Conservation (phyloP, 2,888 invertebrate species). For the Plebejus argus region DNA sequence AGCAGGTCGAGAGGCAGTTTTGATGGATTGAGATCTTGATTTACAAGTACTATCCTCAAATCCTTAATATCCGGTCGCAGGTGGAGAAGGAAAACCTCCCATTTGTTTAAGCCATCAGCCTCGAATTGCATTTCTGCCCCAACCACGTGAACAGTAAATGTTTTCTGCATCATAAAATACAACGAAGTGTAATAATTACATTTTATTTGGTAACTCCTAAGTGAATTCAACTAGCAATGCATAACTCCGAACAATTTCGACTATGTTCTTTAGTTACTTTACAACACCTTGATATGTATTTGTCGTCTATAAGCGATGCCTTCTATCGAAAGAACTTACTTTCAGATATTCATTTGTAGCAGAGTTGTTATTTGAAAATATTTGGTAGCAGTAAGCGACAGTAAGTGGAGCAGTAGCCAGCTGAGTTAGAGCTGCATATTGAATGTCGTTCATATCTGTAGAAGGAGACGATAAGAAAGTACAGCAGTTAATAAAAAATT, state of each 20-base stretch:
- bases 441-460: conserved; percentile 78
- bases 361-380: conserved; percentile 49
- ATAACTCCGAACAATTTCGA: background rate
- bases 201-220: background rate
- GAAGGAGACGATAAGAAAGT: conserved; percentile 7
- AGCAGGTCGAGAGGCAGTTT: conserved; percentile 81
- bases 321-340: conserved; percentile 48
- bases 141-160: conserved; percentile 75
- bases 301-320: background rate
- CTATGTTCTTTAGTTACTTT: background rate
- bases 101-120: conserved; percentile 83
- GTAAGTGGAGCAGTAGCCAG: conserved; percentile 84
- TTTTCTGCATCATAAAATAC: conserved; percentile 49
- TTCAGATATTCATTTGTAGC: conserved; percentile 54
- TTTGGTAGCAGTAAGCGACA: conserved; percentile 79
- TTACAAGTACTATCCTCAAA: conserved; percentile 82
- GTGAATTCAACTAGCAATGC: background rate
- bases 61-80: conserved; percentile 78
- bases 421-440: conserved; percentile 83
- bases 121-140: conserved; percentile 88
- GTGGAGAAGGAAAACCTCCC: conserved; percentile 87
- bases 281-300: background rate
- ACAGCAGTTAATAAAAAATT: background rate
- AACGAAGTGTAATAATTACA: background rate
- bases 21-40: conserved; percentile 83